Percentiles rank a stretch among this genome's conserved stretches.
These are phyloP conservation scores for Grapholita molesta DNA, from an alignment of 1,140 invertebrate species.

Conservation along the genomic window DNA sequence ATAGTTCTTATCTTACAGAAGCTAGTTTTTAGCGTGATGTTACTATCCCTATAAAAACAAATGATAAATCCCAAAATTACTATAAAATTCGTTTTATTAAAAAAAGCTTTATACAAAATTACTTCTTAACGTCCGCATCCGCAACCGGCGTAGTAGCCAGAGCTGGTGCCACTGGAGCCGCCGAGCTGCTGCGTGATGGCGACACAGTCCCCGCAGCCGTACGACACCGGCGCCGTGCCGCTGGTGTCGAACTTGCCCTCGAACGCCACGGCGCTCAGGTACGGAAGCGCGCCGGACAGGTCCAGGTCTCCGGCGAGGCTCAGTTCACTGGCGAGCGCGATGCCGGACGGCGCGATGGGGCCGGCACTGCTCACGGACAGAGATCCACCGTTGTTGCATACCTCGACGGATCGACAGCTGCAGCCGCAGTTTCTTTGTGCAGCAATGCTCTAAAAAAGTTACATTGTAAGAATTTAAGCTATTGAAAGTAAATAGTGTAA, in stretches of 20 bases:
- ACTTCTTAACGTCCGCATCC: not conserved
- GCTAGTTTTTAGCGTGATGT: no score
- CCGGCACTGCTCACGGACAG: conserved; percentile 28
- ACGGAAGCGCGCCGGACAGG: conserved; percentile 29
- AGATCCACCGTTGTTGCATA: conserved; percentile 25
- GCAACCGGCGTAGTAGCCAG: not conserved
- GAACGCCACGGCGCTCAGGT: not conserved
- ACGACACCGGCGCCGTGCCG: conserved; percentile 3
- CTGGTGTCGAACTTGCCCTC: conserved; percentile 11
- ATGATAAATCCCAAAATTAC: no score
- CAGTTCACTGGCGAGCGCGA: conserved; percentile 41
- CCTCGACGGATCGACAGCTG: not conserved
- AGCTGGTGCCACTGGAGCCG: not conserved
- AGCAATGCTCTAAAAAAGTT: not conserved
- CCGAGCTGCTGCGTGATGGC: not conserved
- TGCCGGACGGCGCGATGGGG: conserved; percentile 34
- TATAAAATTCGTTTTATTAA: no score
- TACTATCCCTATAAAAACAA: no score
- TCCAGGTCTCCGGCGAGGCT: conserved; percentile 34
- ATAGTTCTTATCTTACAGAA: no score
- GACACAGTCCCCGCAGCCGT: conserved; percentile 20
- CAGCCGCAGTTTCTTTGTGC: not conserved
- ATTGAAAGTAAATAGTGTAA: no score
- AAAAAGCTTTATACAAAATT: no score
- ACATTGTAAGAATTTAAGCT: no score